Evolutionary conservation across 1,140 invertebrate species (phyloP).

Genomic region (Drosophila bocki): DNA sequence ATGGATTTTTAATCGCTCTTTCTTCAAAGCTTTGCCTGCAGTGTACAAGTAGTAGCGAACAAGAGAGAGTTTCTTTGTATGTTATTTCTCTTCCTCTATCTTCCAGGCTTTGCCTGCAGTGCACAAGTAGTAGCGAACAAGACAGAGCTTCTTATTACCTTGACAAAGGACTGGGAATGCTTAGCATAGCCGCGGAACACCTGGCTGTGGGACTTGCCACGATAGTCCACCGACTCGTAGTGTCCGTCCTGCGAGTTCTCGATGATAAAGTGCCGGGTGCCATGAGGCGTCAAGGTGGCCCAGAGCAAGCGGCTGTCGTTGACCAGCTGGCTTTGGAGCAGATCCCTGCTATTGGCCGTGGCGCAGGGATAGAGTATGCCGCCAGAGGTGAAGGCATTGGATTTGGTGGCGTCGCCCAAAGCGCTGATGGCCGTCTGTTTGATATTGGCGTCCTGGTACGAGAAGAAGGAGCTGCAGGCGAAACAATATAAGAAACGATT

Average conservation of each 20-base stretch:
- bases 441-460: constrained; percentile 83
- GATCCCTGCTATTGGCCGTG: constrained; percentile 73
- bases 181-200: constrained; percentile 75
- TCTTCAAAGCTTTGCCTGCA: background rate
- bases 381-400: constrained; percentile 80
- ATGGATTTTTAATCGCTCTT: background rate
- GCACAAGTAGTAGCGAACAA: background rate
- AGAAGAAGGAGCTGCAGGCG: constrained; percentile 69
- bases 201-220: constrained; percentile 72
- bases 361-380: constrained; percentile 81
- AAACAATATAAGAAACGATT: background rate
- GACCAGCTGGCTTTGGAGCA: constrained; percentile 84
- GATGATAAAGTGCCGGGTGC: constrained; percentile 89
- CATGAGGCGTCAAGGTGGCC: constrained; percentile 93
- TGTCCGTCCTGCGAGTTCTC: constrained; percentile 88
- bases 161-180: constrained; percentile 69
- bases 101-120: background rate
- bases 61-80: background rate
- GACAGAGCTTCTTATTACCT: constrained; percentile 36
- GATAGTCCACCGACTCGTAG: constrained; percentile 90
- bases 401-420: constrained; percentile 78
- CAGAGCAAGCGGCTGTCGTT: constrained; percentile 88
- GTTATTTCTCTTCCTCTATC: too few relatives aligned
- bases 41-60: background rate
- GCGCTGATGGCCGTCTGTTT: constrained; percentile 80